Evolutionary conservation across 2,888 invertebrate species (phyloP), one percentile per base, ranked within the genome.

Genomic region (Seira ritae): DNA sequence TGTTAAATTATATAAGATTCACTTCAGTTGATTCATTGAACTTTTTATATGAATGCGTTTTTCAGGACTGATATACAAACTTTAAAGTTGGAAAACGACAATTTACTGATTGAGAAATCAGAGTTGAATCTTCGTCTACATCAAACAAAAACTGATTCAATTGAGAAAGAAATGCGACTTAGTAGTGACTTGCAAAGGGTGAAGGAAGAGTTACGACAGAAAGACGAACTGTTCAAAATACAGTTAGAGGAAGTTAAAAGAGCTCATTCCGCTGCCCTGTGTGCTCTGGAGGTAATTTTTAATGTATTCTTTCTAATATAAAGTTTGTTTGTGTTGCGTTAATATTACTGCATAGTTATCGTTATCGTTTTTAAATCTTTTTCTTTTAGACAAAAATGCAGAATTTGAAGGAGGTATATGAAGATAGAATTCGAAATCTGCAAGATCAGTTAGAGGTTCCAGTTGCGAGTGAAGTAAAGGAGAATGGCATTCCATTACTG

Each of bases 31-130:
- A 31, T 31, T 31, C 31, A 31, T 8, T 31, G 31, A 17, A 22
- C 71, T 60, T 31, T 31, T 12, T 55, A 67, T 42, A 6, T 65
- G 67, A 23, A 23, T 37, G 17, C 55, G 1, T 2, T 70, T 76
- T 67, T 1, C 20, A 89, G 89, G 65, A 87, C 86, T 74, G 89
- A 88, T 55, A 23, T 87, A 0, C 88, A 88, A 68, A 87, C 87
- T 0, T 37, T 86, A 55, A 86, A 85, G 46, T 10, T 88, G 12
- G 89, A 89, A 77, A 89, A 89, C 60, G 89, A 88, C 50, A 87
- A 87, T 77, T 55, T 89, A 46, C 60, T 72, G 0, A 72, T 85
- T 20, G 89, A 89, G 60, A 87, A 79, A 67, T 69, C 86, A 0
- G 89, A 89, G 23, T 50, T 87, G 8, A 65, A 66, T 8, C 50